phyloP scores from a whole-genome alignment of 2,113 vertebrate genomes.

The Channa argus region DNA sequence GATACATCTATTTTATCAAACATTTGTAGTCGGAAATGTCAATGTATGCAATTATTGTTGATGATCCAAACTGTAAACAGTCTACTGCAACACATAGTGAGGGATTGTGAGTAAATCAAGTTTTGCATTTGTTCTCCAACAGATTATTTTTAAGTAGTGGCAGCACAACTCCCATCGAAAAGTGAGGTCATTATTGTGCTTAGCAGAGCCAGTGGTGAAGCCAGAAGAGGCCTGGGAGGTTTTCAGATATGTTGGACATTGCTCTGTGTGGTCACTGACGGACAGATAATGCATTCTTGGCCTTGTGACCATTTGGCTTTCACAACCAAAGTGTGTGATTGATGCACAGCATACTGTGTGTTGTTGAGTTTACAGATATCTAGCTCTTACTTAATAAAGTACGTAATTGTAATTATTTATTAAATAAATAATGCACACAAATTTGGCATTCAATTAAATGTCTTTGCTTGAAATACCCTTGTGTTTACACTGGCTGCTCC shows the following conservation, averaged over 20 bases:
- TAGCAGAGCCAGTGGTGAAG: constrained; percentile 29
- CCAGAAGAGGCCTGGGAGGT: constrained; percentile 10
- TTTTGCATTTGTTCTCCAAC: constrained; percentile 11
- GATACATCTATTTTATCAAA: too few relatives aligned
- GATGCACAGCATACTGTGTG: background rate
- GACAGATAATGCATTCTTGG: constrained; percentile 24
- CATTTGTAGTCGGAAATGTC: too few relatives aligned
- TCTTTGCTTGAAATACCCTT: background rate
- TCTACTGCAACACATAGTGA: too few relatives aligned
- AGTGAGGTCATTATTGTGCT: constrained; percentile 46
- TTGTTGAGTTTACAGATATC: background rate
- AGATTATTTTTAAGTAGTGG: constrained; percentile 22
- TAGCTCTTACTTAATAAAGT: background rate
- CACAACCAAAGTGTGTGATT: constrained; percentile 13
- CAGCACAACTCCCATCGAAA: constrained; percentile 7
- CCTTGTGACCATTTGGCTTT: constrained; percentile 2
- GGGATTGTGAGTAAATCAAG: too few relatives aligned
- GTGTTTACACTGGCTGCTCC: background rate
- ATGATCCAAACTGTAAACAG: too few relatives aligned
- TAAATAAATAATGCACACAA: background rate
- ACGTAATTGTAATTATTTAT: background rate
- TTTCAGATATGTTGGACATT: constrained; percentile 47
- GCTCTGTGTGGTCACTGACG: constrained; percentile 18
- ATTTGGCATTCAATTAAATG: too few relatives aligned
- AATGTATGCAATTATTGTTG: too few relatives aligned